Percentiles rank a stretch among this genome's conserved stretches.
Evolutionary conservation across 92 coral and sea anemone genomes (phyloP).

Genomic region (Siderastrea radians): DNA sequence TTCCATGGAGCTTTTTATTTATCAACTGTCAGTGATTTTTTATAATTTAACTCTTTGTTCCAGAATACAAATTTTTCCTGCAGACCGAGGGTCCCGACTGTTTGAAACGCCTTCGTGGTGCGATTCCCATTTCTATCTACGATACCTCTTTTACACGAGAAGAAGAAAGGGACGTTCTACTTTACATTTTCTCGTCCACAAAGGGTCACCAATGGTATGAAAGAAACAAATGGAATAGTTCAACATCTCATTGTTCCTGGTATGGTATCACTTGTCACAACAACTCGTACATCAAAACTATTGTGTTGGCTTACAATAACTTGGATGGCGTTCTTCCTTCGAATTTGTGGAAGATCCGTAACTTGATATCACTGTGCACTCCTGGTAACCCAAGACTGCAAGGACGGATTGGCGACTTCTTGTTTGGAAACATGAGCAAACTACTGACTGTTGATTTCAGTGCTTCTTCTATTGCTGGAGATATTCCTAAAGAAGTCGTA

Average conservation of each 20-base stretch:
- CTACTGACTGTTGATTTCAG: slow-evolving; percentile 28
- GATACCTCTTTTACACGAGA: too few relatives aligned
- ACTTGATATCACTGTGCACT: slow-evolving; percentile 60
- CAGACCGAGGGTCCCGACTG: too few relatives aligned
- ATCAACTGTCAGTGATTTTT: too few relatives aligned
- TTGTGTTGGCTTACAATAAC: slow-evolving; percentile 59
- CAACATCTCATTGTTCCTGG: slow-evolving; percentile 69
- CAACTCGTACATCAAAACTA: slow-evolving; percentile 56
- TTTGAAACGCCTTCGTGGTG: too few relatives aligned
- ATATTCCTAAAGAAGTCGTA: slow-evolving; percentile 44
- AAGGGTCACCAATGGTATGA: slow-evolving; percentile 65
- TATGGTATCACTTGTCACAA: slow-evolving; percentile 66
- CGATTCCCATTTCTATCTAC: too few relatives aligned
- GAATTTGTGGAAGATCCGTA: slow-evolving; percentile 67
- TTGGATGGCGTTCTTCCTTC: slow-evolving; percentile 63
- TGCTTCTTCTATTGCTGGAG: slow-evolving; percentile 30
- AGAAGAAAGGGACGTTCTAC: slow-evolving; percentile 62
- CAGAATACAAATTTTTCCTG: too few relatives aligned
- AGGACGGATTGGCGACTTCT: slow-evolving; percentile 50
- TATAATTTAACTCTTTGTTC: too few relatives aligned
- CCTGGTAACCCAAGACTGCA: slow-evolving; percentile 46
- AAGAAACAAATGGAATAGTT: slow-evolving; percentile 39
- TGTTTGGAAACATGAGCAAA: slow-evolving; percentile 66
- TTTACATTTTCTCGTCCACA: slow-evolving; percentile 61
- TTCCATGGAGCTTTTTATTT: too few relatives aligned